Percentiles rank a stretch among this genome's conserved stretches.
Conservation (phyloP, 2,888 invertebrate species). For the Baronia brevicornis region DNA sequence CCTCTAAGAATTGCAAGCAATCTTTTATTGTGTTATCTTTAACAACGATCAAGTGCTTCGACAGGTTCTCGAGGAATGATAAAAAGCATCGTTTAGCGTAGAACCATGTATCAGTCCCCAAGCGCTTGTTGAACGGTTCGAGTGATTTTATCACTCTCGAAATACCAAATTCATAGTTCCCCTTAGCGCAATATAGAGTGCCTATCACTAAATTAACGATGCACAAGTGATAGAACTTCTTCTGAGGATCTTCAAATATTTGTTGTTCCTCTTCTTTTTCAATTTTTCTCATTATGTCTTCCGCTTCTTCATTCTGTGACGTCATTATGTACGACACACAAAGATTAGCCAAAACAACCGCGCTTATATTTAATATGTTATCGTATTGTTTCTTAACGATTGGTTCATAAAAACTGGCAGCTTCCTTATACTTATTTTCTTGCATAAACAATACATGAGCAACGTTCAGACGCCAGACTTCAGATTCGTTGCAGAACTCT, state of each 20-base stretch:
- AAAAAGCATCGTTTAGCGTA: slow-evolving; percentile 97
- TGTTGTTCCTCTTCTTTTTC: slow-evolving; percentile 98
- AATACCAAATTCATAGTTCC: slow-evolving; percentile 99
- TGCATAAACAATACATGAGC: slow-evolving; percentile 99
- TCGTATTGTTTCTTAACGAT: slow-evolving; percentile 96
- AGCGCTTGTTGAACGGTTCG: slow-evolving; percentile 93
- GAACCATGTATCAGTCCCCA: slow-evolving; percentile 99
- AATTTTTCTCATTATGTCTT: slow-evolving; percentile 98
- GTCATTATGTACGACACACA: slow-evolving; percentile 99
- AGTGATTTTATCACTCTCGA: slow-evolving; percentile 97
- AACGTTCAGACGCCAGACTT: slow-evolving; percentile 97
- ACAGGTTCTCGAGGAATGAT: slow-evolving; percentile 91
- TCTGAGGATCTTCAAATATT: slow-evolving; percentile 93
- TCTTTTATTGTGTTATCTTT: slow-evolving; percentile 91
- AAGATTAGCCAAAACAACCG: slow-evolving; percentile 98
- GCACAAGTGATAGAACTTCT: slow-evolving; percentile 95
- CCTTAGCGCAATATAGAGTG: slow-evolving; percentile 98
- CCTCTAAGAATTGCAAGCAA: slow-evolving; percentile 91
- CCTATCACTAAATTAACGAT: slow-evolving; percentile 99
- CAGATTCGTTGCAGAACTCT: slow-evolving; percentile 98
- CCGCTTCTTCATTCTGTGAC: slow-evolving; percentile 98
- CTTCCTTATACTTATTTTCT: slow-evolving; percentile 98
- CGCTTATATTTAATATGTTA: slow-evolving; percentile 94
- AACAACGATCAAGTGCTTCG: slow-evolving; percentile 92
- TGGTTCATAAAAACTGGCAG: slow-evolving; percentile 98